Conservation (phyloP, 2,113 vertebrate species). For the Tautogolabrus adspersus region DNA sequence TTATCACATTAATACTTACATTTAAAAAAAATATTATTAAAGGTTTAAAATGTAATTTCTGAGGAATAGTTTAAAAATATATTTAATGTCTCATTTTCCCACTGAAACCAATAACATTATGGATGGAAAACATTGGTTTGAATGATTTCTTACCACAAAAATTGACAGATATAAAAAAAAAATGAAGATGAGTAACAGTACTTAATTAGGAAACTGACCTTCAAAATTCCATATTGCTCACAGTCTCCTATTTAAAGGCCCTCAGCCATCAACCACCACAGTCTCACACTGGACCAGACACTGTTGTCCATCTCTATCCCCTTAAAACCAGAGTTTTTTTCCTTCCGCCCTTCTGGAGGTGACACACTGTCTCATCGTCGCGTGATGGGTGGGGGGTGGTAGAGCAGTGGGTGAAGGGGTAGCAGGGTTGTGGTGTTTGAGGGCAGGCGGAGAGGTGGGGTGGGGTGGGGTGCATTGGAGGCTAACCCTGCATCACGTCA, state of each 20-base stretch:
- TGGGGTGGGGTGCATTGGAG: constrained; percentile 60
- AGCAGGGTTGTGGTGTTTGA: constrained; percentile 58
- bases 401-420: constrained; percentile 50
- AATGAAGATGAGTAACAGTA: neutral
- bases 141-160: neutral
- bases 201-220: neutral
- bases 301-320: constrained; percentile 67
- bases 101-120: neutral
- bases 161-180: neutral
- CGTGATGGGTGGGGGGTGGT: constrained; percentile 59
- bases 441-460: constrained; percentile 60
- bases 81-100: neutral
- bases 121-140: neutral
- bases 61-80: too few species aligned
- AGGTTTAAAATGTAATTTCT: too few species aligned
- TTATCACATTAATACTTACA: too few species aligned
- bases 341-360: constrained; percentile 69
- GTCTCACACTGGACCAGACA: constrained; percentile 51
- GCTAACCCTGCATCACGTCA: constrained; percentile 81
- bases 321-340: constrained; percentile 39
- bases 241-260: constrained; percentile 5
- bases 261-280: constrained; percentile 15
- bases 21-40: neutral
- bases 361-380: constrained; percentile 75
- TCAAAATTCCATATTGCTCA: neutral